Percentiles rank a stretch among this genome's conserved stretches.
Evolutionary conservation across 2,888 invertebrate species (phyloP).

Genomic region (Nemapogon koenigi): DNA sequence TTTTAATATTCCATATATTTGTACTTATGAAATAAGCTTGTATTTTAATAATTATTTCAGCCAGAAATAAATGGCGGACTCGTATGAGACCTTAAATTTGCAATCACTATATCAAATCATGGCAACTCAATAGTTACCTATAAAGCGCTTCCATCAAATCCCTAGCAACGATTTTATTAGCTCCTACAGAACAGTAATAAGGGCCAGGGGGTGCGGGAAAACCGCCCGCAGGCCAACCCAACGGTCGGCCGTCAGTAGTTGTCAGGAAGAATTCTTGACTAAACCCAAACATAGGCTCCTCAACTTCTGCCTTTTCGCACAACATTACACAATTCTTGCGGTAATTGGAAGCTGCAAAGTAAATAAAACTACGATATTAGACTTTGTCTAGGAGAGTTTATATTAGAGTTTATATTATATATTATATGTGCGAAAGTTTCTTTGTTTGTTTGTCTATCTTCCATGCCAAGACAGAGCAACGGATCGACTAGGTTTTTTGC

Average conservation of each 20-base stretch:
- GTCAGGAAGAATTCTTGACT: slow-evolving; percentile 67
- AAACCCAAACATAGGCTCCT: slow-evolving; percentile 77
- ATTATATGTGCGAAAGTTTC: too few species aligned
- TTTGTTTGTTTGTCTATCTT: too few species aligned
- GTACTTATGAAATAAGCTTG: too few species aligned
- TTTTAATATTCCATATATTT: too few species aligned
- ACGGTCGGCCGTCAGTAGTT: slow-evolving; percentile 62
- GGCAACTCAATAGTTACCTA: slow-evolving; percentile 25
- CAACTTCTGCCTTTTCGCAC: slow-evolving; percentile 61
- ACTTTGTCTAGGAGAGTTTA: neutral
- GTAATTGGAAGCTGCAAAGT: slow-evolving; percentile 32
- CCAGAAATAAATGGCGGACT: too few species aligned
- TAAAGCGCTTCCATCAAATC: slow-evolving; percentile 83
- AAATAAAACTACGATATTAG: neutral
- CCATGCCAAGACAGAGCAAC: too few species aligned
- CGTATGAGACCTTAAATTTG: too few species aligned
- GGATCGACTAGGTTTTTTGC: too few species aligned
- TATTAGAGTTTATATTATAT: neutral
- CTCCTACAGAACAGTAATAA: slow-evolving; percentile 86
- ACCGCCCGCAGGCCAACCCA: slow-evolving; percentile 76
- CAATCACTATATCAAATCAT: neutral
- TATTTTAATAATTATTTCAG: too few species aligned
- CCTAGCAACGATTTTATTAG: slow-evolving; percentile 77
- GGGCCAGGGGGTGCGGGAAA: slow-evolving; percentile 76
- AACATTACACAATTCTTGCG: slow-evolving; percentile 52